Evolutionary conservation across 2,888 invertebrate species (phyloP).

Genomic region (Metellina segmentata): DNA sequence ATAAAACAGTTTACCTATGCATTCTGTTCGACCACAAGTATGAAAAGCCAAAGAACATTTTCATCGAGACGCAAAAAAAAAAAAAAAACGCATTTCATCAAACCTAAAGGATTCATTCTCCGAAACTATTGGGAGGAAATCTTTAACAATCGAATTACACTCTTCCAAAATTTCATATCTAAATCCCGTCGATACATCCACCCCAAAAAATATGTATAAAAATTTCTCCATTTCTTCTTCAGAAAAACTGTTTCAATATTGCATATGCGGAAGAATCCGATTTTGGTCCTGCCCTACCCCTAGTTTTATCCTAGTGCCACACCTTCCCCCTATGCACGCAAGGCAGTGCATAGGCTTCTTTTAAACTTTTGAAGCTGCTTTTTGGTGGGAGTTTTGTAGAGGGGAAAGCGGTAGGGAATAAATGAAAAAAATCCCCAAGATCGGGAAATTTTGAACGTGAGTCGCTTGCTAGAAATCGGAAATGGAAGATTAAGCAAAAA

Average conservation of each 20-base stretch:
- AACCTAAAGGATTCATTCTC: neutral
- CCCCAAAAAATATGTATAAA: constrained; percentile 24
- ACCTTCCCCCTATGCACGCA: neutral
- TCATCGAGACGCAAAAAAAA: neutral
- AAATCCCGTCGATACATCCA: constrained; percentile 12
- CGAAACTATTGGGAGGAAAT: constrained; percentile 12
- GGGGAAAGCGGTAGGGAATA: constrained; percentile 2
- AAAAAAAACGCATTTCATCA: neutral
- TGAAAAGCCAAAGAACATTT: neutral
- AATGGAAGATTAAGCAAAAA: constrained; percentile 61
- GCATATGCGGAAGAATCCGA: constrained; percentile 26
- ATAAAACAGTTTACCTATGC: neutral
- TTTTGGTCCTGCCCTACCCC: neutral
- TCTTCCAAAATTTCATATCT: neutral
- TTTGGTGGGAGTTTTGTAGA: constrained; percentile 1
- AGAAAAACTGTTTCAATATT: constrained; percentile 15
- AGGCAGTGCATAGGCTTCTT: neutral
- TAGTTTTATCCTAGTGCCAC: neutral
- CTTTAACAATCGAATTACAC: constrained; percentile 49
- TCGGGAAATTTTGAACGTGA: constrained; percentile 44
- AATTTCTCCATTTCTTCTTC: constrained; percentile 16
- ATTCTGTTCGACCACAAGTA: neutral
- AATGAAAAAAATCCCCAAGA: neutral
- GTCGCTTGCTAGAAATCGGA: constrained; percentile 47
- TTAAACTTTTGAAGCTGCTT: constrained; percentile 11